Evolutionary conservation across 1,140 invertebrate species (phyloP), one percentile per base, ranked within the genome.

Genomic region (Euwallacea fornicatus): DNA sequence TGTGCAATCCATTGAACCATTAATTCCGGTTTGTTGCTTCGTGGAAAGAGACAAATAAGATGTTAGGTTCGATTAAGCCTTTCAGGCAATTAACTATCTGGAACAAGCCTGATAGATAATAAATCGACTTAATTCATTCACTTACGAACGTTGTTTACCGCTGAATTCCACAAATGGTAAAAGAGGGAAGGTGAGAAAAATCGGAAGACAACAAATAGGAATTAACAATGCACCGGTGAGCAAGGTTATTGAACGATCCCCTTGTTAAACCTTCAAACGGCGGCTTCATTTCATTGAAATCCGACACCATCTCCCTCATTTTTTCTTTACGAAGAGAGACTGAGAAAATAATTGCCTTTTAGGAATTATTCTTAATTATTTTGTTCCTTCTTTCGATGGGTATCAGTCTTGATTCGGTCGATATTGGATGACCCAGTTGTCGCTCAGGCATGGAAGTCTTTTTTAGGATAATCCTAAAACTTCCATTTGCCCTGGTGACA

Each of bases 41-140:
- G 42, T 13, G 43, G 60, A 62, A 46, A 60, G 16, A 62, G 60
- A 43, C 60, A 62, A 62, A 62, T 62, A 62, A 62, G 42, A 62
- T 62, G 60, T 44, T 62, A 62, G 60, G 43, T 62, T 62, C 60
- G 60, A 62, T 62, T 62, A 62, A 33, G 13, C 13, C 43, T 62
- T 42, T 43, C 60, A 44, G 60, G 42, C 60, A 62, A 62, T 62
- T 62, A 62, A 62, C 60, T 16, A 62, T 62, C 42, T 62, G 60
- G 42, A 62, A 62, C 60, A 46, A 13, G 60, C 13, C 56, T 41
- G 54, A 56, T 56, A 16, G 16, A 56, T 9, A 9, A 8, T 16
- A 21, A n/a, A 56, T 11, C 46, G 13, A 11, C 13, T 50, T 50
- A 50, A 50, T 11, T 50, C 13, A 33, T 33, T 33, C 21, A 33